Base-by-base conservation (phyloP, 2,113 vertebrate genomes). In the Solea solea region DNA sequence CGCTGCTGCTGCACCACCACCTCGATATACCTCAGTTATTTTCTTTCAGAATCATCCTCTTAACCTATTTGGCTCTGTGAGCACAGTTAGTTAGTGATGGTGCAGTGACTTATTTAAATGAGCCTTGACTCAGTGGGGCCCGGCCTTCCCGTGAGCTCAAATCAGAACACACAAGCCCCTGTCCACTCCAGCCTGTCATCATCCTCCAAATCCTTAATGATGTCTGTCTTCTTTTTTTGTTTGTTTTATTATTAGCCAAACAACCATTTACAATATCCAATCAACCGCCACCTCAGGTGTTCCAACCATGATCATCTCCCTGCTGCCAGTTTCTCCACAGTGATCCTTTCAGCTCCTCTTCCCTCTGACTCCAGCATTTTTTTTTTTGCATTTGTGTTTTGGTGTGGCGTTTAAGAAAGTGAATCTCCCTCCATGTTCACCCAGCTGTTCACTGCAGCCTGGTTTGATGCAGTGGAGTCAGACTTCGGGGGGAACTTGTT, bases 31-130 rank as follows among this genome's bases (percentile, higher is more conserved):
- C 5, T 34, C 34, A 34, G 34, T 49, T n/a, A 72, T 42, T 10
- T 39, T 16, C 65, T 64, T 57, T 14, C 54, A 79, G 74, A 67
- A 28, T 27, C 63, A 50, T 88, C 83, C 77, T 84, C 81, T 75
- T 72, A 70, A 86, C 87, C 87, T 82, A 86, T 88, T 88, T 89
- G 86, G 85, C 81, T 84, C 62, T 60, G 75, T n/a, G 68, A 81
- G 72, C 79, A 71, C 71, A 64, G 61, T 85, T 68, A 64, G 70
- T 85, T 82, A 78, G 81, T 86, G 82, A 84, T 86, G 83, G 82
- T 87, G 88, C 88, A 86, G 78, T 84, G 82, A 86, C 76, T 91
- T 90, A 86, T 90, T 90, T 88, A 90, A 91, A 92, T 90, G 73
- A 89, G 91, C 74, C 79, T 87, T 88, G 88, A 87, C 78, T 91